Base-by-base conservation (phyloP, 2,888 invertebrate genomes). In the Brassicogethes aeneus region DNA sequence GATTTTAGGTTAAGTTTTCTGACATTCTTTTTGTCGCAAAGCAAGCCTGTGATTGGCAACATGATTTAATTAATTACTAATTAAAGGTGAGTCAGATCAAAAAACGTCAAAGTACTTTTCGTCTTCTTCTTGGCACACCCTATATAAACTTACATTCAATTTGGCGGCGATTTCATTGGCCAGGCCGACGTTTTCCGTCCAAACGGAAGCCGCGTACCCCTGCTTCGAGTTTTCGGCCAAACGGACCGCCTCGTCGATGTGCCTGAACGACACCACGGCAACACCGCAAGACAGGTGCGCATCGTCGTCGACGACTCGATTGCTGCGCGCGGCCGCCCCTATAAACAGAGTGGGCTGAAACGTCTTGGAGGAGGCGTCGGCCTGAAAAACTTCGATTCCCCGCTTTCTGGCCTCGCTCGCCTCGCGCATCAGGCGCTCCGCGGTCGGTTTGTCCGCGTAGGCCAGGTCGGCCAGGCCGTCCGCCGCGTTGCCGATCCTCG, bases 121-220 rank as follows among this genome's bases (percentile, higher is more conserved):
- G n/a, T n/a, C n/a, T n/a, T n/a, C n/a, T n/a, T n/a, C n/a, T n/a
- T n/a, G n/a, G n/a, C n/a, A n/a, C n/a, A n/a, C n/a, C n/a, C n/a
- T n/a, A n/a, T n/a, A n/a, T n/a, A n/a, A n/a, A 10, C 23, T 49
- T 51, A 68, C 69, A 54, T 73, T 66, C 13, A 77, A 52, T 51
- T 66, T 65, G 34, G 65, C 55, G 1, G 71, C 67, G 3, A 76
- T 69, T 61, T 77, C 77, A 52, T 76, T 61, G 2, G 71, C 70
- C 15, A 76, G 54, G 23, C 71, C 65, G 31, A 71, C 55, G 52
- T 71, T 74, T 63, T 77, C 75, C 2, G 74, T 70, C 75, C 76
- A 78, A 16, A 78, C 65, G 43, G 75, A 73, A 2, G 70, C 70
- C 8, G 66, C 72, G 5, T 72, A 59, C 3, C 73, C 72, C 54